Evolutionary conservation across 2,797 vertebrate genomes (phyloP), one percentile per base, ranked within the genome.

Genomic region (Falco rusticolus): DNA sequence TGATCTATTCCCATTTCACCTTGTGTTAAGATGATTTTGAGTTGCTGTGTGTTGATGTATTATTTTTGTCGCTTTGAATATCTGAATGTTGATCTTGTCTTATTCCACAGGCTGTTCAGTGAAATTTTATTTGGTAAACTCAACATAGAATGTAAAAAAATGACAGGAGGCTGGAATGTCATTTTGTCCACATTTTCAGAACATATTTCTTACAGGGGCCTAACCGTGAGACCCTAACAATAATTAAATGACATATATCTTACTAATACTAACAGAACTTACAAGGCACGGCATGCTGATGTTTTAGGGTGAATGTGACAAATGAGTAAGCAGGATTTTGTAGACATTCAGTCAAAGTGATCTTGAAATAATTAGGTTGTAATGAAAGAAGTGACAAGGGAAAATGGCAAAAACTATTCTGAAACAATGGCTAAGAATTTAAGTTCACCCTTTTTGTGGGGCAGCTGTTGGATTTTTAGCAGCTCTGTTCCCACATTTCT

Each of bases 191-290:
- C 18, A 39, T 93, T 91, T 95, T 89, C 66, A 66, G 60, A 84
- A 90, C 0, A 0, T 37, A 25, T 87, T 94, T 93, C 75, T 92
- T 59, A 66, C 43, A 60, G 33, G 3, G 7, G 4, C 84, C 29
- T 80, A 82, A 77, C 71, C 11, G 1, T 64, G 74, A 86, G 66
- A 76, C 56, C 53, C 25, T 79, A 79, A 78, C 54, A 91, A 37
- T 94, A 94, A 84, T 94, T 93, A 70, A 93, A 4, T 89, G 77
- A 31, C 56, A 39, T 82, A 66, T 26, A 26, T 96, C 74, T 90
- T 70, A 90, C 90, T 96, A 96, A 85, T 85, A 56, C 39, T 64
- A 82, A 85, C 59, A 77, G 43, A 66, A 84, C 34, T 64, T 93
- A 89, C 3, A 74, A 64, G 48, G 54, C 37, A 13, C 83, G 75